Base-by-base conservation (phyloP, 2,888 invertebrate species). In the Andrena fulva region DNA sequence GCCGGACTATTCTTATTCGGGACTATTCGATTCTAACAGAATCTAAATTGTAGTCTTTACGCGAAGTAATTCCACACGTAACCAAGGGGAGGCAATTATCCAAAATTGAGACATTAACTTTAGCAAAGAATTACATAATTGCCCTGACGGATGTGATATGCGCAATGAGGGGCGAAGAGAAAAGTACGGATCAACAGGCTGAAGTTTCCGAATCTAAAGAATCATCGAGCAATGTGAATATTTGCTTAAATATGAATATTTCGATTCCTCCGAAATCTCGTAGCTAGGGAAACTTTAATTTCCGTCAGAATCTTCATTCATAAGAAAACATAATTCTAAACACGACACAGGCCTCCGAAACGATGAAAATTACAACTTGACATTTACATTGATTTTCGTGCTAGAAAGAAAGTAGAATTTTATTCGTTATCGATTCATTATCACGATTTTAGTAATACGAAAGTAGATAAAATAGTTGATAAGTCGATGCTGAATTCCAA, bases 91-190 rank as follows among this genome's bases (percentile, higher is more conserved):
- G 97, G 87, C 96, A 96, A 92, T 94, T 97, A 89, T 97, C 97
- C 81, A 97, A 97, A 95, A 97, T 97, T 91, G 97, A 97, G 94
- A 97, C 97, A 12, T 94, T 97, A 87, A 97, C 97, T 59, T 94
- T 97, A 94, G 97, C 97, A 87, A 97, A 97, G 94, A 97, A 97
- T 95, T 97, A 97, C 94, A 97, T 97, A 92, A 97, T 97, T 96
- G 97, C 97, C 27, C 94, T 97, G 90, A 97, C 97, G 87, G 97
- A 97, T 93, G 96, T 97, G 89, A 96, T 97, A 91, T 97, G 97
- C 93, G 97, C 96, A 90, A 96, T 97, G 95, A 94, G 96, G 86
- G 96, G 96, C 35, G 96, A 97, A 92, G 95, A 95, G 6, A 79
- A 66, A 48, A 20, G 74, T n/a, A 56, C 71, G 1, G 67, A 83